A percentile compares a stretch with the other conserved stretches of the same genome.
phyloP scores from a whole-genome alignment of 2,888 invertebrate species.

The Uloborus plumipes region DNA sequence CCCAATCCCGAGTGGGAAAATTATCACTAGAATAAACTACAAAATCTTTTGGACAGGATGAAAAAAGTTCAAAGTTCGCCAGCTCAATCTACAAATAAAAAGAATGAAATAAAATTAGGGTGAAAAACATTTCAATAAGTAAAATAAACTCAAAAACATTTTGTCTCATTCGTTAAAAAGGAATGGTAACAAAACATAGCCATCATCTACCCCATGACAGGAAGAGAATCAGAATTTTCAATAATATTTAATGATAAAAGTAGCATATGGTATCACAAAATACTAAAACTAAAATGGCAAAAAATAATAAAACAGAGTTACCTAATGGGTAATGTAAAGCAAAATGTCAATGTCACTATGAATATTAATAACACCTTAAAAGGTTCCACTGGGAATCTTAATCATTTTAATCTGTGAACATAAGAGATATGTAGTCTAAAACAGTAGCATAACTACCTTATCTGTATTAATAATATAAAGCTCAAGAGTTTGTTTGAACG shows the following conservation, averaged over 20 bases:
- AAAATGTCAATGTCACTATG: not conserved
- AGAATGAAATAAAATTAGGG: not conserved
- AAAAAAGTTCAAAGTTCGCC: slow-evolving; percentile 98
- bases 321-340: not conserved
- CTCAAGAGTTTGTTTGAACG: too few species aligned
- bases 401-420: too few species aligned
- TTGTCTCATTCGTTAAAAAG: not conserved
- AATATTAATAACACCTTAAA: not conserved
- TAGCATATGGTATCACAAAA: too few species aligned
- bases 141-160: not conserved
- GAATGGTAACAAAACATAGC: not conserved
- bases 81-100: slow-evolving; percentile 80
- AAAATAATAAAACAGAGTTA: not conserved
- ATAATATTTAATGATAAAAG: too few species aligned
- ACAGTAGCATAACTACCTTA: too few species aligned
- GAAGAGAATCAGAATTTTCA: not conserved
- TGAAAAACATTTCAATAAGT: not conserved
- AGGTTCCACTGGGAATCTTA: not conserved
- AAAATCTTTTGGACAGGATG: slow-evolving; percentile 94
- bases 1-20: slow-evolving; percentile 93
- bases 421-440: too few species aligned
- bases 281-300: too few species aligned
- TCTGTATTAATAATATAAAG: too few species aligned
- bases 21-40: slow-evolving; percentile 89
- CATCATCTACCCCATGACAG: too few species aligned